Evolutionary conservation across 2,888 invertebrate genomes (phyloP).

Genomic region (Acanthosepion esculentum): DNA sequence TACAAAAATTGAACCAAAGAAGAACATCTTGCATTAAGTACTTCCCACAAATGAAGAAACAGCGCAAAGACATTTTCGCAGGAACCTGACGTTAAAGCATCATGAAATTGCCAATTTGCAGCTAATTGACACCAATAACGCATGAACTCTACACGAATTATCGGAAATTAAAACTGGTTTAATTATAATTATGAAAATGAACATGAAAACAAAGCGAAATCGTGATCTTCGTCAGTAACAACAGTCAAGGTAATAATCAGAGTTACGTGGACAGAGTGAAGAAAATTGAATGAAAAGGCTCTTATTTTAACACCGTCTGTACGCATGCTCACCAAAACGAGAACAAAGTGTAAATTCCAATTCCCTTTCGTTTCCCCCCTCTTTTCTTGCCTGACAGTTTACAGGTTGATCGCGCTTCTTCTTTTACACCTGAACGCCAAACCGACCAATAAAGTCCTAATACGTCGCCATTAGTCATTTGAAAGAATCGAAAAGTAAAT

Average conservation of each 20-base stretch:
- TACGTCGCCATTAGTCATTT: not conserved
- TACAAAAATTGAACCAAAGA: not conserved
- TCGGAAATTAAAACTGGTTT: not conserved
- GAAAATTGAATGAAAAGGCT: not conserved
- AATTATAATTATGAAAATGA: not conserved
- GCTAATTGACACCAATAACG: not conserved
- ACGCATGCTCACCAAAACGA: not conserved
- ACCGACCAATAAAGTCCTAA: constrained; percentile 10
- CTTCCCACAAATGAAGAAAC: not conserved
- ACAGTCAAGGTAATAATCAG: not conserved
- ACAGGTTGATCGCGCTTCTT: not conserved
- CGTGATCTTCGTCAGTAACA: not conserved
- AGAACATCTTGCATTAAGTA: not conserved
- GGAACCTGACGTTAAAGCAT: not conserved
- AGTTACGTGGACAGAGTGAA: not conserved
- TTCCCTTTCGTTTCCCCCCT: not conserved
- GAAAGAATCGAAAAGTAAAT: not conserved
- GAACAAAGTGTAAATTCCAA: not conserved
- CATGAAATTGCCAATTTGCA: not conserved
- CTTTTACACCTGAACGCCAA: not conserved
- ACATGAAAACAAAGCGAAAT: not conserved
- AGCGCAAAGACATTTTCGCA: not conserved
- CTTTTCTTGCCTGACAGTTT: not conserved
- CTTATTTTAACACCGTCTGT: not conserved
- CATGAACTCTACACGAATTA: not conserved